Base-by-base conservation (phyloP, 2,888 invertebrate genomes). In the Stenurella melanura region DNA sequence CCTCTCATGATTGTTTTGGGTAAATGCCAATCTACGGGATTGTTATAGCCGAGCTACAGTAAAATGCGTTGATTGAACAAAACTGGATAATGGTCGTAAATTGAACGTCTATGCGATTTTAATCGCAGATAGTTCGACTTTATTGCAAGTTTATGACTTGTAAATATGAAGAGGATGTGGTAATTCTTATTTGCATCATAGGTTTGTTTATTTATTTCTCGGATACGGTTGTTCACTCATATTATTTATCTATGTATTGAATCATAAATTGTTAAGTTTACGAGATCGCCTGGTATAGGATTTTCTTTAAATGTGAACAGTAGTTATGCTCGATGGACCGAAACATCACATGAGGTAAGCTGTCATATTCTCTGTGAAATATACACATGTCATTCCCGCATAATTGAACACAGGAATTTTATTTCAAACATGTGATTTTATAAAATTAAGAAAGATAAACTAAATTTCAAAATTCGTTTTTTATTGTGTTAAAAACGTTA, bases 1-100 rank as follows among this genome's bases (percentile, higher is more conserved):
- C 67, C 71, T 61, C 66, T 68, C 63, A 34, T 81, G 78, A 79
- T 78, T 78, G 78, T 54, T 74, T 74, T 79, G 81, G 81, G 73
- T 69, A 61, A 9, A 18, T 58, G 79, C 81, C 81, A 81, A 34
- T 38, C 58, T 18, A 18, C 57, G 26, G 34, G 34, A 69, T 58
- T 69, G 58, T 26, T 38, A 58, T 58, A 58, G 69, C 26, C 26
- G 58, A 57, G 15, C 57, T 34, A 58, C 58, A 38, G 34, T 18
- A 15, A 69, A 58, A n/a, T 34, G 56, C 57, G 15, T 57, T 56
- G 26, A 30, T 17, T 54, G 15, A n/a, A 50, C 50, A 50, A 50
- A 50, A 1, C 50, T 50, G 50, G 50, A n/a, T 17, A 15, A 6
- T 1, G n/a, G 50, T n/a, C 50, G 50, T 50, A 50, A 50, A 50